phyloP scores from a whole-genome alignment of 2,113 vertebrate species.

The Phrynosoma blainvillii region DNA sequence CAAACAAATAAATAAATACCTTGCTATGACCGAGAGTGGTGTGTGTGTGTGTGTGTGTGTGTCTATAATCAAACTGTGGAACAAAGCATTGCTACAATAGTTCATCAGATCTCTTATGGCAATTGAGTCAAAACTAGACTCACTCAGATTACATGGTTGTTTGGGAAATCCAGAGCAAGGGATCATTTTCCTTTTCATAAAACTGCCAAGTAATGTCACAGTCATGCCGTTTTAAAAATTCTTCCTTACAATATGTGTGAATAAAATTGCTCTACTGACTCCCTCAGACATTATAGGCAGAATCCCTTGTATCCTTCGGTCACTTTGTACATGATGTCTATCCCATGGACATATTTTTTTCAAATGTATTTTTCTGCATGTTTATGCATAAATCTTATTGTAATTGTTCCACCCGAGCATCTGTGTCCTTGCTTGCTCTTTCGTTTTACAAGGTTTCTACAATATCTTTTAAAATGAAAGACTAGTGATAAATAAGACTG shows the following conservation, averaged over 20 bases:
- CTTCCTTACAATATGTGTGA: not conserved
- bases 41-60: no score
- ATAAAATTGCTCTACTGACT: constrained; percentile 3
- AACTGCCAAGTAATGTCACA: constrained; percentile 26
- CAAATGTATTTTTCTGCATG: not conserved
- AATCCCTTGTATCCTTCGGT: not conserved
- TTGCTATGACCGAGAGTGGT: no score
- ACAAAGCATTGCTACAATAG: constrained; percentile 56
- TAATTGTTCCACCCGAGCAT: not conserved
- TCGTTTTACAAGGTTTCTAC: not conserved
- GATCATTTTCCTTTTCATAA: constrained; percentile 54
- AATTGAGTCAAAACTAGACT: constrained; percentile 56
- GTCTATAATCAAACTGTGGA: constrained; percentile 44
- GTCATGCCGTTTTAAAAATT: not conserved
- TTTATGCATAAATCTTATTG: not conserved
- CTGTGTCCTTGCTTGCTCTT: no score
- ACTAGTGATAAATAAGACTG: not conserved
- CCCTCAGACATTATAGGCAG: not conserved
- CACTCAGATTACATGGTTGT: constrained; percentile 57
- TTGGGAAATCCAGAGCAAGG: constrained; percentile 50
- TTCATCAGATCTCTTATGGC: constrained; percentile 52
- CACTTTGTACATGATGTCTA: not conserved
- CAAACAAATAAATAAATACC: not conserved
- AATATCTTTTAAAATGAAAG: not conserved
- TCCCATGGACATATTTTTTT: not conserved